These are phyloP conservation scores for Melanotaenia maccullochi DNA, from an alignment of 2,797 vertebrate genomes.

Conservation along the genomic window DNA sequence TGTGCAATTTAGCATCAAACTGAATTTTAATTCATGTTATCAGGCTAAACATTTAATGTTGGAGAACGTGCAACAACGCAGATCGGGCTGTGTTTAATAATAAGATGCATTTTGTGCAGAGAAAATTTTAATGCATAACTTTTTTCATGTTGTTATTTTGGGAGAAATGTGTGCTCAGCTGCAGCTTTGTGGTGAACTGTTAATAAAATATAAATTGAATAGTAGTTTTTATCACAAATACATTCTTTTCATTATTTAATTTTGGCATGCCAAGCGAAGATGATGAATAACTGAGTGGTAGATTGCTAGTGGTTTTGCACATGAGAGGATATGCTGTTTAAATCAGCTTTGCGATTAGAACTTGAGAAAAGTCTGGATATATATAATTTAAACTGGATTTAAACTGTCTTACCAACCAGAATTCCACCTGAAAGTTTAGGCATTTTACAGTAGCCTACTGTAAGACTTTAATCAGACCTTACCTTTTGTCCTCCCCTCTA, in stretches of 20 bases:
- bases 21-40: constrained; percentile 46
- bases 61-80: constrained; percentile 18
- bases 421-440: constrained; percentile 5
- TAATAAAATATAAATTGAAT: background rate
- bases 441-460: background rate
- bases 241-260: background rate
- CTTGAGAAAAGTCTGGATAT: background rate
- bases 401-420: no score
- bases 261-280: background rate
- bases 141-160: constrained; percentile 29
- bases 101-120: constrained; percentile 12
- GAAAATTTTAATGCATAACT: constrained; percentile 31
- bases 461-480: background rate
- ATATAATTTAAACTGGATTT: no score
- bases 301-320: no score
- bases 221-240: background rate
- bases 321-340: background rate
- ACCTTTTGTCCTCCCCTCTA: constrained; percentile 29
- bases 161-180: background rate
- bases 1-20: constrained; percentile 42
- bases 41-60: constrained; percentile 11
- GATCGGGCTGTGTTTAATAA: constrained; percentile 27
- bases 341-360: background rate
- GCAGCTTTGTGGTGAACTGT: constrained; percentile 11
- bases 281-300: background rate